Conservation (phyloP, 2,888 invertebrate genomes). For the Lymantria monacha region DNA sequence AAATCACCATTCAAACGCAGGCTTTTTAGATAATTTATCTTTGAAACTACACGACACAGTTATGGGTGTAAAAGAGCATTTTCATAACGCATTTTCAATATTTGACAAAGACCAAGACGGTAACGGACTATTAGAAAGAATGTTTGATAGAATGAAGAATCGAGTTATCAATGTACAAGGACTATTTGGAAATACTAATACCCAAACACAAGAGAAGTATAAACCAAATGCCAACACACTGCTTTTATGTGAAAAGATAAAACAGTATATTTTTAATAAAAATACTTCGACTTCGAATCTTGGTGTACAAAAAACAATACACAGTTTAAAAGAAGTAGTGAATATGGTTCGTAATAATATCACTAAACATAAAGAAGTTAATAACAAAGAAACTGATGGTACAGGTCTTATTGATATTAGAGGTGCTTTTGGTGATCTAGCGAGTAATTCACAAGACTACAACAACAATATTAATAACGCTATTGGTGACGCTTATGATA, state of each 20-base stretch:
- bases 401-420: constrained; percentile 18
- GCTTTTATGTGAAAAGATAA: constrained; percentile 21
- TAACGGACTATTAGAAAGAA: constrained; percentile 25
- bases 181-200: constrained; percentile 8
- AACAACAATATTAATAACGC: background rate
- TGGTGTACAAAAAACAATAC: constrained; percentile 13
- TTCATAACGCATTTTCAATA: constrained; percentile 19
- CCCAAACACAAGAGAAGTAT: constrained; percentile 3
- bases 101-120: constrained; percentile 24
- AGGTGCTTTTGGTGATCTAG: background rate
- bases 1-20: constrained; percentile 19
- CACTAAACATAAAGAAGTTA: constrained; percentile 1
- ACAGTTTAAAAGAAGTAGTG: constrained; percentile 9
- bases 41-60: constrained; percentile 25
- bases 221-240: background rate
- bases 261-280: constrained; percentile 22
- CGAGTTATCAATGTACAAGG: constrained; percentile 20
- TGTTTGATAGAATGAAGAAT: constrained; percentile 22
- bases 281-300: constrained; percentile 13
- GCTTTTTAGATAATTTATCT: constrained; percentile 26
- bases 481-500: background rate
- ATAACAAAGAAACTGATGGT: background rate
- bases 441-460: background rate
- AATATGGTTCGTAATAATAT: constrained; percentile 13
- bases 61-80: constrained; percentile 4